Conservation (phyloP, 2,797 vertebrate species). For the Clarias fuscus region DNA sequence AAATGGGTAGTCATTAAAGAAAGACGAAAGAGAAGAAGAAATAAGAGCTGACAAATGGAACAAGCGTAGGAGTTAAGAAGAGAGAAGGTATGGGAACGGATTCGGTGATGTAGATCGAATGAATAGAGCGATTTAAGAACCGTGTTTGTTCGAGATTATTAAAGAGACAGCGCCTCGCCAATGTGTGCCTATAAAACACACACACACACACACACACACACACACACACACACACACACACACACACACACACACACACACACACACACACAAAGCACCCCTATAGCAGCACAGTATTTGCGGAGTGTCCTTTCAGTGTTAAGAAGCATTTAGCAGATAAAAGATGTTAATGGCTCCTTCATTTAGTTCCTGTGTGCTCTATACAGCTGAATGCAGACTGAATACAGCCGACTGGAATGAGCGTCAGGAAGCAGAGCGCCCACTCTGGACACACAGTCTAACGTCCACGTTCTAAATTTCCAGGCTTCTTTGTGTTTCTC, state of each 20-base stretch:
- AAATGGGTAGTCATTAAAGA: constrained; percentile 13
- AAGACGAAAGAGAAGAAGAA: constrained; percentile 16
- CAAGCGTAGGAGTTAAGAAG: constrained; percentile 1
- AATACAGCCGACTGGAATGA: constrained; percentile 33
- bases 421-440: background rate
- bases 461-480: background rate
- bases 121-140: constrained; percentile 39
- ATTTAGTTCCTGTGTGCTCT: constrained; percentile 63
- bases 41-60: background rate
- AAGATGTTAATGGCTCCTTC: constrained; percentile 68
- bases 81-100: constrained; percentile 44
- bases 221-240: background rate
- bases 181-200: constrained; percentile 59
- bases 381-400: constrained; percentile 58
- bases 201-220: constrained; percentile 14
- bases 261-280: constrained; percentile 61
- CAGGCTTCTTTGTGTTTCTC: background rate
- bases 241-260: constrained; percentile 44
- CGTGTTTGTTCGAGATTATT: constrained; percentile 70
- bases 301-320: constrained; percentile 62
- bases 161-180: constrained; percentile 68
- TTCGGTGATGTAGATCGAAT: constrained; percentile 6
- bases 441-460: background rate
- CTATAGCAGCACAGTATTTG: constrained; percentile 62
- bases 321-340: constrained; percentile 71